phyloP scores from a whole-genome alignment of 2,113 vertebrate species.

The Corythaeola cristata region DNA sequence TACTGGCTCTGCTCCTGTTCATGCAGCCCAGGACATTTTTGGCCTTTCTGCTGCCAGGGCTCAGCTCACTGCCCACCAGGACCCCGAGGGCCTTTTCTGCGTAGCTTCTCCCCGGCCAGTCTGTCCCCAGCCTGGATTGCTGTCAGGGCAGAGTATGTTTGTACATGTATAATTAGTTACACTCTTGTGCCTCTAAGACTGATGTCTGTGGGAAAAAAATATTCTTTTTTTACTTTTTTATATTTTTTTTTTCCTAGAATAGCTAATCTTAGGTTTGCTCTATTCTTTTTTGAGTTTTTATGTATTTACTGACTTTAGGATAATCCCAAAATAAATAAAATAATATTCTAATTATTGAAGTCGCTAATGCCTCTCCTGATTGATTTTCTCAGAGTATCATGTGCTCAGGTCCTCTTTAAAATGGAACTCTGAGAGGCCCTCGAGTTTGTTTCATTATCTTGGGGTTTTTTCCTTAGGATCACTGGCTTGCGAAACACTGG shows the following conservation, averaged over 20 bases:
- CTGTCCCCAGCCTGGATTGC: not conserved
- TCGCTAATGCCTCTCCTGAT: not conserved
- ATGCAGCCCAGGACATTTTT: not conserved
- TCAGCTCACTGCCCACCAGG: not conserved
- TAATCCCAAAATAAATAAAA: conserved; percentile 1
- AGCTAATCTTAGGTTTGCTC: not conserved
- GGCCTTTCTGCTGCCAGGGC: not conserved
- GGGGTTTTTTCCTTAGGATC: not conserved
- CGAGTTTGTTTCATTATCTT: not conserved
- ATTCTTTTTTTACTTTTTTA: not conserved
- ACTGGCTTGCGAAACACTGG: not conserved
- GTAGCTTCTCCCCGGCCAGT: not conserved
- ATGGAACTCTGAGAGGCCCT: not conserved
- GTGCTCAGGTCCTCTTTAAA: conserved; percentile 66
- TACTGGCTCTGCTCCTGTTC: not conserved
- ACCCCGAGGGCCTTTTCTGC: not conserved
- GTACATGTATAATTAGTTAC: not conserved
- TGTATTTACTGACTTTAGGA: not conserved
- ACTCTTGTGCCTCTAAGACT: not conserved
- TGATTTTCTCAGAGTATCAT: conserved; percentile 28
- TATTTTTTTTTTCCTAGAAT: not conserved
- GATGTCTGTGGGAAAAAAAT: not conserved
- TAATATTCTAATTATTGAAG: not conserved
- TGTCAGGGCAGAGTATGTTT: not conserved
- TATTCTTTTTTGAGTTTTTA: not conserved